These are phyloP conservation scores for Agrochola lota DNA, from an alignment of 2,888 invertebrate genomes.

Conservation along the genomic window DNA sequence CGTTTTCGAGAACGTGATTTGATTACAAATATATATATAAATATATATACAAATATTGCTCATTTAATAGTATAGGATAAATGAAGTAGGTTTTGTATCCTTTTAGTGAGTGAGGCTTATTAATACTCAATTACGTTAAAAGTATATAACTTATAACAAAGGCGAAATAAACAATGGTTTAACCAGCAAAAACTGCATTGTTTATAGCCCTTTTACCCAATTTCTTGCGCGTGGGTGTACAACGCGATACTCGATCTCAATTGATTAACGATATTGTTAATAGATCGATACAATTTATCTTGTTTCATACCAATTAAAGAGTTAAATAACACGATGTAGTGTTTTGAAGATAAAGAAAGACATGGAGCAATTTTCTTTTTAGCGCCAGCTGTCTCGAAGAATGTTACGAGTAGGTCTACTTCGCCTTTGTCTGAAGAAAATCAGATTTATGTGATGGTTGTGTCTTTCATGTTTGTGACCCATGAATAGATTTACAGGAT, in stretches of 20 bases:
- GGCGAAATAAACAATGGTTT: no score
- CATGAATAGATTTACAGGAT: background rate
- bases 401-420: background rate
- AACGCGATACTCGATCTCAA: conserved; percentile 35
- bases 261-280: conserved; percentile 55
- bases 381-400: conserved; percentile 8
- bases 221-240: conserved; percentile 38
- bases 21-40: no score
- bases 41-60: no score
- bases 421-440: conserved; percentile 8
- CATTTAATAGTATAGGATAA: no score
- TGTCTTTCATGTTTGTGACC: background rate
- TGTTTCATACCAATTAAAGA: conserved; percentile 40
- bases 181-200: background rate
- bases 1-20: no score
- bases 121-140: no score
- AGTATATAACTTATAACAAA: background rate
- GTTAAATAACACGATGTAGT: conserved; percentile 31
- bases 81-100: no score
- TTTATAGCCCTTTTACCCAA: conserved; percentile 44
- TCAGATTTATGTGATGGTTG: conserved; percentile 9
- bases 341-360: conserved; percentile 13
- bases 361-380: conserved; percentile 13
- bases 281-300: conserved; percentile 52
- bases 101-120: no score